Evolutionary conservation across 64 coral and sea anemone species (phyloP), one percentile per base, ranked within the genome.

Genomic region (Montipora sp.): DNA sequence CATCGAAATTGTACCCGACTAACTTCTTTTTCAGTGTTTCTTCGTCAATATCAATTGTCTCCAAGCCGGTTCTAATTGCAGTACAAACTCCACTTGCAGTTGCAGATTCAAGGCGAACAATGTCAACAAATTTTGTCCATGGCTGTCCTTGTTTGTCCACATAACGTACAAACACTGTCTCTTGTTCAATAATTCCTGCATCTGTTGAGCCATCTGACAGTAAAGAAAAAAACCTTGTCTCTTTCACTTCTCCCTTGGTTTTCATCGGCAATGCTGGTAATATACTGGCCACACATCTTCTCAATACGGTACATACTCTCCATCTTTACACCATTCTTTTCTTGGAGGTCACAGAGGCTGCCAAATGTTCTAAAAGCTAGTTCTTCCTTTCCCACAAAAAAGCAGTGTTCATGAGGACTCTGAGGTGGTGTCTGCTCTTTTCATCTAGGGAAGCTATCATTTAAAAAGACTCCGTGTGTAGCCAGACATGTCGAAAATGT

Each of bases 121-220:
- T 75, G 19, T 88, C 86, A 23, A 76, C 47, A 88, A 88, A 88
- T 75, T 88, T 75, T 76, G 86, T 88, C 2, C 70, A 75, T 75
- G 86, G 70, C 70, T 23, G 70, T 76, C 86, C 86, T 76, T 88
- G 45, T 75, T 75, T 76, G 70, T 76, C 86, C 71, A 76, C 63
- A 88, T 82, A 93, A 63, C 85, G 77, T 18, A 93, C 68, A 5
- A 73, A 93, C 69, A 93, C 84, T 43, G 77, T 65, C 77, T 93
- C 92, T 57, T 77, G 58, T 61, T 93, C 92, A 60, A 50, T 88
- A 88, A 93, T 88, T 88, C 73, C 75, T 81, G 92, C 59, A 88
- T 93, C 84, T 73, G 92, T 93, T 36, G 92, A 79, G 18, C 92
- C 84, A 51, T 93, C 92, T 14, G 55, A 71, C 65, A 93, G 57